These are phyloP conservation scores for Kryptolebias ocellatus DNA, from an alignment of 2,797 vertebrate genomes.

Conservation along the genomic window DNA sequence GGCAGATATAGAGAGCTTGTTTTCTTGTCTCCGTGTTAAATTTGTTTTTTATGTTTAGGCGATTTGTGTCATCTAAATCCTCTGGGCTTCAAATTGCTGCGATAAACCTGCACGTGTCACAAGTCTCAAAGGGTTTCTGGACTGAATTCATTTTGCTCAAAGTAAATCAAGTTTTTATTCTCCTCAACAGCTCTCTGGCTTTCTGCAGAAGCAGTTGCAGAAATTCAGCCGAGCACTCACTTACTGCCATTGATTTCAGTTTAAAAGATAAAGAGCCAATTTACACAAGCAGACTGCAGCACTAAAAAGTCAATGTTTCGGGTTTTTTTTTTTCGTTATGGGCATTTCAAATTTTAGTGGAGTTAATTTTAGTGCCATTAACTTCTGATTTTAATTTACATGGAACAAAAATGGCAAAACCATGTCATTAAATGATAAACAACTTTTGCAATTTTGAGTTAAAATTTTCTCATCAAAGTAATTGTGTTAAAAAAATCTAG, in stretches of 20 bases:
- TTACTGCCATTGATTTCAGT: slow-evolving; percentile 55
- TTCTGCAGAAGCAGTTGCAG: slow-evolving; percentile 1
- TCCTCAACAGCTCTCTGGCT: neutral
- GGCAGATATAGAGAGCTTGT: too few relatives aligned
- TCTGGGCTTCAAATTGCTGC: slow-evolving; percentile 2
- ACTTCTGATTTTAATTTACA: slow-evolving; percentile 14
- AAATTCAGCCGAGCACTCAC: slow-evolving; percentile 30
- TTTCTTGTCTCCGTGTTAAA: too few relatives aligned
- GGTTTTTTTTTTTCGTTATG: neutral
- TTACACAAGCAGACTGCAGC: slow-evolving; percentile 17
- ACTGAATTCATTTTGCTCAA: slow-evolving; percentile 1
- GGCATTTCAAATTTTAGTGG: slow-evolving; percentile 16
- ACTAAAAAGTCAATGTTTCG: slow-evolving; percentile 17
- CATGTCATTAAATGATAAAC: too few relatives aligned
- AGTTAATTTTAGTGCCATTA: neutral
- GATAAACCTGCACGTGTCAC: neutral
- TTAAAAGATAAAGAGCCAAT: slow-evolving; percentile 47
- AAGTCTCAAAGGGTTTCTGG: slow-evolving; percentile 6
- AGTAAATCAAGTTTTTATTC: neutral
- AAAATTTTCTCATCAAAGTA: too few relatives aligned
- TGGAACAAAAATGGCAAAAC: slow-evolving; percentile 2
- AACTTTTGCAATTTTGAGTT: too few relatives aligned
- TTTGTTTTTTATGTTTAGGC: neutral
- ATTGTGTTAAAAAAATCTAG: too few relatives aligned
- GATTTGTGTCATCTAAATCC: slow-evolving; percentile 9